Evolutionary conservation across 2,888 invertebrate species (phyloP), one percentile per base, ranked within the genome.

Genomic region (Eupithecia centaureata): DNA sequence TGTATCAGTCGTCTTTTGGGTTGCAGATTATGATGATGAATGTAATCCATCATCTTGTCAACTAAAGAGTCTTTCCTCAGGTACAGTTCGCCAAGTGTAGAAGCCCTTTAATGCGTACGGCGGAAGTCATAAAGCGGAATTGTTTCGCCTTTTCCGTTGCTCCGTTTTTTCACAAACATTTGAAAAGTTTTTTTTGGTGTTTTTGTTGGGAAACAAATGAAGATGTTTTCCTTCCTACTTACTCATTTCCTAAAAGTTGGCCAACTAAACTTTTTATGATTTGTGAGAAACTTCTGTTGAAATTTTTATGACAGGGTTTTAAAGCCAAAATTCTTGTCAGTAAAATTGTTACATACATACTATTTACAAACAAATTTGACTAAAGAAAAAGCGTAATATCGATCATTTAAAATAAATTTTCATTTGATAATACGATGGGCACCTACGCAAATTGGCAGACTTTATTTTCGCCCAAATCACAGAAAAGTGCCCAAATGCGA

Each of bases 41-140:
- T 0, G 8, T 13, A n/a, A n/a, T n/a, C n/a, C n/a, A n/a, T n/a
- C n/a, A n/a, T n/a, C n/a, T n/a, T 15, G 13, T 38, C 8, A 38
- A 38, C 13, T 10, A 10, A 10, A 33, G 33, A 33, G 10, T 33
- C 33, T 5, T 47, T 3, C 4, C 47, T 4, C 12, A 51, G 13
- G 18, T 18, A 25, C 0, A 25, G n/a, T n/a, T 28, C 15, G 30
- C 30, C 4, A 22, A 33, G 57, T 57, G 32, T 57, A 12, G 30
- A 42, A 60, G 38, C 60, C 28, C 38, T 18, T 60, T 67, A 67
- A 65, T 87, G 87, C 86, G 79, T 82, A 79, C 86, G 86, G 80
- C 88, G 89, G 90, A 92, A 89, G 87, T 83, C 78, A 86, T 90
- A 90, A 91, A 91, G 80, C 82, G 83, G 84, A 84, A 88, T 89